Evolutionary conservation across 1,140 invertebrate genomes (phyloP).

Genomic region (Sycophila sp.): DNA sequence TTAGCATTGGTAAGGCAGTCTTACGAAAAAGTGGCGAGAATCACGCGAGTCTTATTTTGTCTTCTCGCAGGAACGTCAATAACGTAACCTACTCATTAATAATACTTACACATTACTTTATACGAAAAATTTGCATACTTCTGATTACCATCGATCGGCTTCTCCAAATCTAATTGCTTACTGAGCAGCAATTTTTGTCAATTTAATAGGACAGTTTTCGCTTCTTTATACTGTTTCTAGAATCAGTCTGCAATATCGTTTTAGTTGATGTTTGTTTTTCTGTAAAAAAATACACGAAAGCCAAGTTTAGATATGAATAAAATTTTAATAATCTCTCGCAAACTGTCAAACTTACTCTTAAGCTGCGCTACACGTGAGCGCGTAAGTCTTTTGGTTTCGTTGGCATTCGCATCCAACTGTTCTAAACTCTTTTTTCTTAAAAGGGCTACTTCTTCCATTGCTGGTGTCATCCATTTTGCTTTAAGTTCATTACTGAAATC

Average conservation of each 20-base stretch:
- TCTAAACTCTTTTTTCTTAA: constrained; percentile 47
- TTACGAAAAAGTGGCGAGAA: constrained; percentile 41
- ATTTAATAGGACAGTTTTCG: constrained; percentile 31
- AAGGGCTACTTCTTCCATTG: constrained; percentile 60
- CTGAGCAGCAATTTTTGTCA: not conserved
- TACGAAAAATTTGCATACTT: constrained; percentile 28
- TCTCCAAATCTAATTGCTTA: constrained; percentile 20
- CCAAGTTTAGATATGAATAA: not conserved
- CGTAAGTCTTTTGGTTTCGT: constrained; percentile 45
- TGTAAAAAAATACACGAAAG: not conserved
- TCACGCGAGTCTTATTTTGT: constrained; percentile 35
- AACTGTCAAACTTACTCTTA: constrained; percentile 48
- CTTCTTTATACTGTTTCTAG: constrained; percentile 7
- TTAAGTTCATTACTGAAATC: constrained; percentile 51
- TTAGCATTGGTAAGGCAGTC: constrained; percentile 36
- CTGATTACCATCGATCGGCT: not conserved
- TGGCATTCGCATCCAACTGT: constrained; percentile 5
- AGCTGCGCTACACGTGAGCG: constrained; percentile 51
- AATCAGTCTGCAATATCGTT: constrained; percentile 11
- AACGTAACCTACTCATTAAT: constrained; percentile 36
- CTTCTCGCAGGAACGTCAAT: constrained; percentile 38
- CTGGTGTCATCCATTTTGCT: constrained; percentile 61
- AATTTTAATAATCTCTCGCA: not conserved
- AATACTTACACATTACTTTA: constrained; percentile 34
- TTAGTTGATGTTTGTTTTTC: not conserved